These are phyloP conservation scores for Microtus richardsoni DNA, from an alignment of 2,113 vertebrate species.

Conservation along the genomic window DNA sequence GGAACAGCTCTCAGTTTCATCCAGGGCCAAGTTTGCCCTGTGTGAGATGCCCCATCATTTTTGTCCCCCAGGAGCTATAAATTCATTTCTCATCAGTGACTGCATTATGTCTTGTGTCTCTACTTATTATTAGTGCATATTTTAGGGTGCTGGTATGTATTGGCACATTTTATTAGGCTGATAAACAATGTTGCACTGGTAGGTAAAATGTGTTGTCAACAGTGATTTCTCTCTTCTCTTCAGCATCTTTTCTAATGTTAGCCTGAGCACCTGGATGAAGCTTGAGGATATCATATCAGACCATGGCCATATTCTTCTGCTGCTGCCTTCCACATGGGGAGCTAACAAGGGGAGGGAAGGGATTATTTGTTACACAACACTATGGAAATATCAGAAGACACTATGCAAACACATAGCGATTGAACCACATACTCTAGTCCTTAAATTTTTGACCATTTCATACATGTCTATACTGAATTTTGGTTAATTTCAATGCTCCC, in stretches of 20 bases:
- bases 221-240: conserved; percentile 84
- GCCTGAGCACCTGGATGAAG: conserved; percentile 37
- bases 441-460: neutral
- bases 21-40: conserved; percentile 42
- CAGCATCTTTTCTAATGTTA: conserved; percentile 68
- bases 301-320: neutral
- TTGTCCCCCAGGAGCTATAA: conserved; percentile 70
- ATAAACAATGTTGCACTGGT: conserved; percentile 83
- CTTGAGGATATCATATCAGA: neutral
- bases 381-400: neutral
- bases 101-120: conserved; percentile 79
- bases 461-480: neutral
- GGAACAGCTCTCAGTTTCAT: conserved; percentile 71
- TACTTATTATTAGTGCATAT: conserved; percentile 86
- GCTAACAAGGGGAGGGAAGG: neutral
- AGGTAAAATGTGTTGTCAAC: conserved; percentile 82
- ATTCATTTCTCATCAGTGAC: conserved; percentile 84
- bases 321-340: neutral
- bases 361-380: neutral
- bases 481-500: neutral
- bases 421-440: neutral
- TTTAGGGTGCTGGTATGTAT: conserved; percentile 85
- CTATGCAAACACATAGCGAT: neutral
- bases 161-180: conserved; percentile 87
- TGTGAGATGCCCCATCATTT: conserved; percentile 54